A percentile compares a stretch with the other conserved stretches of the same genome.
phyloP scores from a whole-genome alignment of 1,140 invertebrate genomes.

The Zaprionus camerounensis region DNA sequence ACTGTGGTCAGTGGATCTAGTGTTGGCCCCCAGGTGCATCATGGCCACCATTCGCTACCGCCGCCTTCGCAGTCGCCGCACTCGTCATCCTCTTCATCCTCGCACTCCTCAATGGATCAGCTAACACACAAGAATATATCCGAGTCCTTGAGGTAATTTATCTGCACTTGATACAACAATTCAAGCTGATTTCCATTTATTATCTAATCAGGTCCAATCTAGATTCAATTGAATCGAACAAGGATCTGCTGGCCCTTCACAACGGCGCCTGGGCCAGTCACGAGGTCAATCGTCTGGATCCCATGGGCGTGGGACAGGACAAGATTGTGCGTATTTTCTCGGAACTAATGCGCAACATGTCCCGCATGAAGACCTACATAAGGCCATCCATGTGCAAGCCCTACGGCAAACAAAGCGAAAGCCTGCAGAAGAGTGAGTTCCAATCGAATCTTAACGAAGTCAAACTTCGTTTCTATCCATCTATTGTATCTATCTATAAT shows the following conservation, averaged over 20 bases:
- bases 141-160: constrained; percentile 70
- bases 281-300: constrained; percentile 63
- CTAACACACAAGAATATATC: constrained; percentile 70
- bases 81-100: constrained; percentile 77
- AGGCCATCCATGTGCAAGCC: constrained; percentile 94
- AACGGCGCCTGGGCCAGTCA: constrained; percentile 87
- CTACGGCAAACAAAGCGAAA: constrained; percentile 94
- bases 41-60: constrained; percentile 67
- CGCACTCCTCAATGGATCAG: constrained; percentile 75
- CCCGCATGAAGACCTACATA: constrained; percentile 93
- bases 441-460: constrained; percentile 7
- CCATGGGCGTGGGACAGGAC: constrained; percentile 88
- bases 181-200: background rate
- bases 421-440: constrained; percentile 92
- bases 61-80: constrained; percentile 81
- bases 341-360: constrained; percentile 93
- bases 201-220: constrained; percentile 64
- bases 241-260: constrained; percentile 89
- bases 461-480: background rate
- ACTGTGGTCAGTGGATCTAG: constrained; percentile 24
- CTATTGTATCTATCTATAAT: constrained; percentile 16
- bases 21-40: constrained; percentile 47
- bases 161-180: background rate
- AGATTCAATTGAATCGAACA: constrained; percentile 85
- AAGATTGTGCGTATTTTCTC: constrained; percentile 92